Evolutionary conservation across 2,113 vertebrate species (phyloP), one percentile per base, ranked within the genome.

Genomic region (Hemicordylus capensis): DNA sequence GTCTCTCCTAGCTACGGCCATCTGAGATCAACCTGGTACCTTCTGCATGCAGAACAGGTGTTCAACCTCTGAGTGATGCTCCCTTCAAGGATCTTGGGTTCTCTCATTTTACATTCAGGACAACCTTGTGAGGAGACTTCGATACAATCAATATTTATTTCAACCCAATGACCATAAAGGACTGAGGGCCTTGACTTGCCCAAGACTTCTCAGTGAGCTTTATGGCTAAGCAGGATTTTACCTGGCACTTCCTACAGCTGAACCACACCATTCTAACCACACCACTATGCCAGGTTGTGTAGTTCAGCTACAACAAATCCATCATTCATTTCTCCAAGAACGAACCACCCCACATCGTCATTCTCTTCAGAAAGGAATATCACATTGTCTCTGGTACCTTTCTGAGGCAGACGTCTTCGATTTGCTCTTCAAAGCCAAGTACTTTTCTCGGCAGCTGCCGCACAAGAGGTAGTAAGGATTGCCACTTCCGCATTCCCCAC

Each of bases 381-480:
- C 26, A 58, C 0, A 0, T 3, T 4, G 37, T 39, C 14, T 72
- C n/a, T 48, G 37, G 79, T 93, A 99, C 99, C 98, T 99, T 94
- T 99, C 98, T 4, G 98, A 97, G 48, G 96, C 54, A 2, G 97
- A 95, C 0, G 97, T 91, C 93, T 98, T 99, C 15, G 97, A 96
- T 88, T 99, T 99, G 94, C 96, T 99, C 94, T 98, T 99, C 85
- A 98, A 96, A 80, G 98, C 95, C 78, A 99, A 90, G 94, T 99
- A 99, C 26, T 98, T 99, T 83, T 99, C 98, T 17, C 99, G 96
- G 96, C 99, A 99, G 96, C 96, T 93, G 4, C 98, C 97, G 4
- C 99, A 99, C 0, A 99, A 92, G 31, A 99, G 93, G 90, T 99
- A 99, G 93, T 99, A 99, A 0, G 99, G 99, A 90, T 99, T 99